These are phyloP conservation scores for Heteromyza rotundicornis DNA, from an alignment of 2,888 invertebrate species.

Conservation along the genomic window DNA sequence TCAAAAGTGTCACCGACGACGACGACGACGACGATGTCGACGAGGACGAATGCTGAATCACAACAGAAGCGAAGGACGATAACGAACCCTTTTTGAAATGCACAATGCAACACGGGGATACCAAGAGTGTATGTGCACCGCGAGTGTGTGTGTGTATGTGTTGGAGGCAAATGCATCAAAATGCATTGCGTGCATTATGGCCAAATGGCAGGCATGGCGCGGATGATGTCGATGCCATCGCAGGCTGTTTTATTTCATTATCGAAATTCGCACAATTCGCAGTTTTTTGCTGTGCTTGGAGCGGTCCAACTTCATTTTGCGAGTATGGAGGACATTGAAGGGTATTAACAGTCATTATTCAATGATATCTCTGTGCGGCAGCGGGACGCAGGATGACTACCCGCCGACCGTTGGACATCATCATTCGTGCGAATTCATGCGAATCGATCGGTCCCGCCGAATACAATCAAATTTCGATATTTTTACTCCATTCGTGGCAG, in stretches of 20 bases:
- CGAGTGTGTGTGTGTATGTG: slow-evolving; percentile 6
- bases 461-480: slow-evolving; percentile 22
- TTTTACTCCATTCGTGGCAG: no score
- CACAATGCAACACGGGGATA: slow-evolving; percentile 3
- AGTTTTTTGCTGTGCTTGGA: slow-evolving; percentile 40
- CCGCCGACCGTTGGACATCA: slow-evolving; percentile 36
- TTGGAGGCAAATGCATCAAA: slow-evolving; percentile 31
- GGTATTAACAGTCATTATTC: slow-evolving; percentile 62
- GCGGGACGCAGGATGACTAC: neutral
- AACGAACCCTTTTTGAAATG: neutral
- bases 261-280: slow-evolving; percentile 55
- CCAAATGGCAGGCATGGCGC: slow-evolving; percentile 15
- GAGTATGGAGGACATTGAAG: slow-evolving; percentile 49
- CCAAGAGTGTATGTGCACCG: neutral
- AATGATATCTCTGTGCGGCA: slow-evolving; percentile 56
- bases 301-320: slow-evolving; percentile 50
- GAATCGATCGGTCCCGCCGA: slow-evolving; percentile 42
- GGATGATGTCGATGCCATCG: no score
- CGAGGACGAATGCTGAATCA: slow-evolving; percentile 7
- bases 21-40: neutral
- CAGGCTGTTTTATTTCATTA: slow-evolving; percentile 44
- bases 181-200: slow-evolving; percentile 26
- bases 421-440: slow-evolving; percentile 44
- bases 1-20: slow-evolving; percentile 46
- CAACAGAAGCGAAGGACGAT: slow-evolving; percentile 4